A percentile compares a stretch with the other conserved stretches of the same genome.
Evolutionary conservation across 2,888 invertebrate genomes (phyloP).

Genomic region (Drosophila kanekoi): DNA sequence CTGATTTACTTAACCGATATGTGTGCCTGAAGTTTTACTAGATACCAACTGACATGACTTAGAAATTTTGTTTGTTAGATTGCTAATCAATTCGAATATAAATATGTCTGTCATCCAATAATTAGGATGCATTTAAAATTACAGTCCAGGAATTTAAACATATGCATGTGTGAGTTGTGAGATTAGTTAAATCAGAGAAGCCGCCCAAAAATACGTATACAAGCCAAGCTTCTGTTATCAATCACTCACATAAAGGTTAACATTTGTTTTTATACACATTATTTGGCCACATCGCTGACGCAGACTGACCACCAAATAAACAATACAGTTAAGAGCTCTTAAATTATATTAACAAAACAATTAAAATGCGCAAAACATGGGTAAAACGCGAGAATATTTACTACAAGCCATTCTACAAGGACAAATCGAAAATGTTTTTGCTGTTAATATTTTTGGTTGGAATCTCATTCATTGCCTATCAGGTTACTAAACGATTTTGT

Average conservation of each 20-base stretch:
- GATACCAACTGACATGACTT: not conserved
- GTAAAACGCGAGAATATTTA: slow-evolving; percentile 85
- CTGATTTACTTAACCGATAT: slow-evolving; percentile 40
- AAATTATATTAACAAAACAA: not conserved
- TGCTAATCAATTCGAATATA: not conserved
- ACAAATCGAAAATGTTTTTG: slow-evolving; percentile 85
- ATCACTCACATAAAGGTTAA: slow-evolving; percentile 41
- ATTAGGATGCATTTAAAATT: no score
- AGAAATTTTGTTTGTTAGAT: not conserved
- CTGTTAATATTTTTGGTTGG: slow-evolving; percentile 84
- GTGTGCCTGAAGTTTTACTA: not conserved
- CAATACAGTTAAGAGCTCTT: slow-evolving; percentile 23
- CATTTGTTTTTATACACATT: slow-evolving; percentile 34
- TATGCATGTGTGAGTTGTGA: not conserved
- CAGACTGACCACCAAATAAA: slow-evolving; percentile 57
- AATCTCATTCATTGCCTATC: slow-evolving; percentile 76
- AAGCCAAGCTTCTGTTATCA: not conserved
- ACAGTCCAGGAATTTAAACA: not conserved
- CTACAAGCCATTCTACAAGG: slow-evolving; percentile 85
- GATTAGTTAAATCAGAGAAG: not conserved
- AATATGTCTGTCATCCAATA: not conserved
- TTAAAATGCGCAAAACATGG: slow-evolving; percentile 83
- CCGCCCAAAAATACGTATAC: not conserved
- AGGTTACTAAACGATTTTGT: slow-evolving; percentile 45
- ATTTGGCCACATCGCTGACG: slow-evolving; percentile 49